A percentile compares a stretch with the other conserved stretches of the same genome.
These are phyloP conservation scores for Cepaea nemoralis DNA, from an alignment of 1,140 invertebrate genomes.

Conservation along the genomic window DNA sequence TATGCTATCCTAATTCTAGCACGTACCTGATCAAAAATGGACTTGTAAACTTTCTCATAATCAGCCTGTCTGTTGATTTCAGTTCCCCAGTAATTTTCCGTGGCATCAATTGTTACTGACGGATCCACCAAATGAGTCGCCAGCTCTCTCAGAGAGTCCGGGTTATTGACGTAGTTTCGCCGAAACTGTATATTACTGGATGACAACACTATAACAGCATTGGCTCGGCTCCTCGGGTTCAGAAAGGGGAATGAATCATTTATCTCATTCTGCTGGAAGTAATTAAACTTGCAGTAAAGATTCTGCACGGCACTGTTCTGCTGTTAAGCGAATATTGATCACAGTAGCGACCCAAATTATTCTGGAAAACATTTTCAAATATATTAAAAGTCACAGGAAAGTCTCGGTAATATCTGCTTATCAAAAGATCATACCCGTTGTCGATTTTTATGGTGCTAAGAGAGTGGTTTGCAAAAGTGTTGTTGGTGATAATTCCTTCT, in stretches of 20 bases:
- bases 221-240: constrained; percentile 81
- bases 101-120: constrained; percentile 92
- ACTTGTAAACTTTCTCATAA: constrained; percentile 52
- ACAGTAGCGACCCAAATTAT: constrained; percentile 89
- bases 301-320: constrained; percentile 86
- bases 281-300: constrained; percentile 89
- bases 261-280: constrained; percentile 87
- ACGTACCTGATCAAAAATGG: constrained; percentile 66
- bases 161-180: constrained; percentile 94
- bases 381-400: constrained; percentile 77
- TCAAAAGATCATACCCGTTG: constrained; percentile 80
- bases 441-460: constrained; percentile 89
- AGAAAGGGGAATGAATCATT: constrained; percentile 87
- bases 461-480: constrained; percentile 85
- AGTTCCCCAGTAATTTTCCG: constrained; percentile 92
- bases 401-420: constrained; percentile 69
- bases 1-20: too few relatives aligned
- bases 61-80: constrained; percentile 50
- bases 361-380: constrained; percentile 88
- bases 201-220: constrained; percentile 89
- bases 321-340: constrained; percentile 86
- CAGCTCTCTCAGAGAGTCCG: constrained; percentile 88
- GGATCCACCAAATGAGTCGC: constrained; percentile 95
- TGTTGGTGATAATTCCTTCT: constrained; percentile 74
- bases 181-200: constrained; percentile 88